Percentiles rank a stretch among this genome's conserved stretches.
These are phyloP conservation scores for Crambe crambe DNA, from an alignment of 37 sponge, comb jelly and placozoan genomes.

Conservation along the genomic window DNA sequence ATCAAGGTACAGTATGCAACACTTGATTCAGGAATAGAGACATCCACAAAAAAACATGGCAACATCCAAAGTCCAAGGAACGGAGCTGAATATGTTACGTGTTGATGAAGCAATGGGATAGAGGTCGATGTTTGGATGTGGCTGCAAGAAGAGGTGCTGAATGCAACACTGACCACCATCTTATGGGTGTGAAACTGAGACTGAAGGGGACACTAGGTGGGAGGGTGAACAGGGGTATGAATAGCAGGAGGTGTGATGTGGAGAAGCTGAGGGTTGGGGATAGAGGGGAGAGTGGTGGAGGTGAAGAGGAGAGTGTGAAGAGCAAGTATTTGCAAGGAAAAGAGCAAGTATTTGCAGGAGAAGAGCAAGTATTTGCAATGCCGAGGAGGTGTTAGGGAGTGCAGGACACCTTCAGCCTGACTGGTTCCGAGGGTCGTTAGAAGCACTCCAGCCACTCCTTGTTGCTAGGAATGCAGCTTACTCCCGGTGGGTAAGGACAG, in stretches of 20 bases:
- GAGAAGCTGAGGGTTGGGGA: not conserved
- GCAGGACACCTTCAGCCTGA: not conserved
- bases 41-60: slow-evolving; percentile 48
- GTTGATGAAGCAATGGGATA: slow-evolving; percentile 11
- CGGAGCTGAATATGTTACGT: slow-evolving; percentile 42
- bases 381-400: not conserved
- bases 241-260: not conserved
- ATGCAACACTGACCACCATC: slow-evolving; percentile 40
- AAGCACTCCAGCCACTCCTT: not conserved
- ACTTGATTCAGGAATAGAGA: slow-evolving; percentile 42
- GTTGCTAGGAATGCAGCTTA: not conserved
- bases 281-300: not conserved
- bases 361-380: not conserved
- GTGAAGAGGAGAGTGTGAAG: not conserved
- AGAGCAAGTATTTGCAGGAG: not conserved
- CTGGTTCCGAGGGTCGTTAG: not conserved
- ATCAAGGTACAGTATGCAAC: slow-evolving; percentile 47
- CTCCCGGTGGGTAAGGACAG: not conserved
- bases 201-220: not conserved
- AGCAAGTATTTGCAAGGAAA: not conserved
- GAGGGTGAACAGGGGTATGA: not conserved
- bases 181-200: not conserved
- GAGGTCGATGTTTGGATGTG: slow-evolving; percentile 32
- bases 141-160: slow-evolving; percentile 27
- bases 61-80: slow-evolving; percentile 6